These are phyloP conservation scores for Chrosomus eos DNA, from an alignment of 2,797 vertebrate genomes.

Conservation along the genomic window DNA sequence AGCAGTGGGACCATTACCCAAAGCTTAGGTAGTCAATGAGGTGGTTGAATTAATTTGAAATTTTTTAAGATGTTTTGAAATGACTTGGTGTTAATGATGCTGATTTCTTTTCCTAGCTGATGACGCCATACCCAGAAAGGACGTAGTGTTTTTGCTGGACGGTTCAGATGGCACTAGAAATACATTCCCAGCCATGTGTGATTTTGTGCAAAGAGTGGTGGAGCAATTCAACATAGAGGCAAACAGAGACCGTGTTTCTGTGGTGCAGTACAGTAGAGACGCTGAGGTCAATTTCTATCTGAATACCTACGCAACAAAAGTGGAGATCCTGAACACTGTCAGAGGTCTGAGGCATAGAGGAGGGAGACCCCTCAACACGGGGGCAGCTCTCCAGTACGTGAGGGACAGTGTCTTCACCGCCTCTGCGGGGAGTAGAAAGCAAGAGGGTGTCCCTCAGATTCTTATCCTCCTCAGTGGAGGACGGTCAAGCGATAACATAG, in stretches of 20 bases:
- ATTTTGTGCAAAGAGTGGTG: conserved; percentile 77
- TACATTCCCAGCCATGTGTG: conserved; percentile 80
- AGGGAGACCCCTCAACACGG: conserved; percentile 67
- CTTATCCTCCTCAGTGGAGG: conserved; percentile 53
- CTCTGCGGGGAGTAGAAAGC: conserved; percentile 66
- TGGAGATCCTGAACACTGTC: conserved; percentile 55
- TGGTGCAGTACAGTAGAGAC: conserved; percentile 84
- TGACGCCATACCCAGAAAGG: background rate
- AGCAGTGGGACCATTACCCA: conserved; percentile 30
- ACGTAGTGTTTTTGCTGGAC: conserved; percentile 68
- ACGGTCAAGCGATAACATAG: conserved; percentile 36
- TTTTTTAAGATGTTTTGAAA: conserved; percentile 13
- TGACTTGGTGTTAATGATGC: background rate
- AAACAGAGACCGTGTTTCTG: conserved; percentile 70
- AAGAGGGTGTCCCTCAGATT: conserved; percentile 63
- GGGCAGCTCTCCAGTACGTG: conserved; percentile 66
- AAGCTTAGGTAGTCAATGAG: background rate
- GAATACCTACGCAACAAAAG: conserved; percentile 47
- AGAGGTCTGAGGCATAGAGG: conserved; percentile 64
- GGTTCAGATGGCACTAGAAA: conserved; percentile 81
- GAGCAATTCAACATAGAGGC: conserved; percentile 80
- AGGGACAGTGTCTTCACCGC: conserved; percentile 65
- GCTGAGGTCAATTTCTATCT: conserved; percentile 43
- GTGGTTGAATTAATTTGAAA: background rate
- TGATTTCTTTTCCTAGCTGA: conserved; percentile 42